Evolutionary conservation across 2,797 vertebrate genomes (phyloP).

Genomic region (Sebastes oblongus): DNA sequence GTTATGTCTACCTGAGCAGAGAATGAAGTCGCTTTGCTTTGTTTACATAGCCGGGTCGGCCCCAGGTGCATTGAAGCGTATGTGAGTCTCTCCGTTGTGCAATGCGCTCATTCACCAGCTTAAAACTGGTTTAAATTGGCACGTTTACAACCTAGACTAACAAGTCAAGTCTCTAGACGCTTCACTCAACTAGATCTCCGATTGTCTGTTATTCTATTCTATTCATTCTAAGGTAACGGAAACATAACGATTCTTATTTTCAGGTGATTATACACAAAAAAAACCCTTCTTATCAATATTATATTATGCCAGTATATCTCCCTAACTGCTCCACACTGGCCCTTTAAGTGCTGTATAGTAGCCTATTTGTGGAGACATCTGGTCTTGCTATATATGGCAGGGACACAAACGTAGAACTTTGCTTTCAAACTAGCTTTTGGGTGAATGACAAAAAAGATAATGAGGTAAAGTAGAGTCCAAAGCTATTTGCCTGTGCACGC

Average conservation of each 20-base stretch:
- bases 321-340: background rate
- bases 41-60: too few relatives aligned
- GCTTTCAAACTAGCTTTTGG: background rate
- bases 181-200: background rate
- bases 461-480: background rate
- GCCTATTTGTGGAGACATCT: background rate
- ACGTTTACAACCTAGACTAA: background rate
- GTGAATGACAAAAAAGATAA: background rate
- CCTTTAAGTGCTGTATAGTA: background rate
- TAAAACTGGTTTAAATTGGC: background rate
- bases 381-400: background rate
- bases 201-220: background rate
- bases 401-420: background rate
- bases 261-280: too few relatives aligned
- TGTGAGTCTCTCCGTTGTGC: too few relatives aligned
- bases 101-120: too few relatives aligned
- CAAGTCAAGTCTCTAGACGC: background rate
- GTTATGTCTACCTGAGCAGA: too few relatives aligned
- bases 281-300: too few relatives aligned
- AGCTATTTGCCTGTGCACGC: background rate
- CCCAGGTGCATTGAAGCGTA: fast-evolving
- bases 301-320: background rate
- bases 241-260: too few relatives aligned
- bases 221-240: too few relatives aligned
- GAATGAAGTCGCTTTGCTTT: too few relatives aligned